These are phyloP conservation scores for Antennarius striatus DNA, from an alignment of 2,113 vertebrate species.

Conservation along the genomic window DNA sequence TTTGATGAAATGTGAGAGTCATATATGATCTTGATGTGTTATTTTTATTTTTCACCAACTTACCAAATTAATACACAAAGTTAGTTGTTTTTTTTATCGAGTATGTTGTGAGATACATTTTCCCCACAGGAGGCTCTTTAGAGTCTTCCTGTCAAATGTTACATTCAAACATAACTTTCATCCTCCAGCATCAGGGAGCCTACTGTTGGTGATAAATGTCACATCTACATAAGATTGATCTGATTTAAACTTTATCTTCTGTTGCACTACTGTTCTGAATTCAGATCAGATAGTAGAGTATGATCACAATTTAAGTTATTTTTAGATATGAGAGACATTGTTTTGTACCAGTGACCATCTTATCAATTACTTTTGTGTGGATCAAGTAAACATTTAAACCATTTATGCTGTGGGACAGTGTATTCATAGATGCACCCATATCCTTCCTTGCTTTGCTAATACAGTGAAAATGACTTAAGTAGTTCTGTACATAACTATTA, in stretches of 20 bases:
- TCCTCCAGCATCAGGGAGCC: constrained; percentile 63
- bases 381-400: constrained; percentile 13
- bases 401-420: not conserved
- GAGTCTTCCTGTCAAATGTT: not conserved
- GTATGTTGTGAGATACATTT: constrained; percentile 16
- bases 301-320: constrained; percentile 60
- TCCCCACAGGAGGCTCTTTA: constrained; percentile 47
- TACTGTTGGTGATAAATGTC: constrained; percentile 76
- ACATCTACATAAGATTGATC: constrained; percentile 81
- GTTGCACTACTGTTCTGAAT: constrained; percentile 59
- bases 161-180: constrained; percentile 77
- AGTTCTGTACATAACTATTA: not conserved
- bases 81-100: constrained; percentile 5
- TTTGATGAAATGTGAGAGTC: not conserved
- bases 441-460: not conserved
- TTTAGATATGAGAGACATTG: constrained; percentile 48
- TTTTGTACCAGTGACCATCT: constrained; percentile 25
- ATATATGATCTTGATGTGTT: not conserved
- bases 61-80: constrained; percentile 19
- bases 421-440: not conserved
- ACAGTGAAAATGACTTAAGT: not conserved
- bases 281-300: constrained; percentile 52
- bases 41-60: constrained; percentile 22
- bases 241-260: constrained; percentile 69
- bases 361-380: constrained; percentile 31